Evolutionary conservation across 2,113 vertebrate genomes (phyloP), one percentile per base, ranked within the genome.

Genomic region (Hipposideros armiger): DNA sequence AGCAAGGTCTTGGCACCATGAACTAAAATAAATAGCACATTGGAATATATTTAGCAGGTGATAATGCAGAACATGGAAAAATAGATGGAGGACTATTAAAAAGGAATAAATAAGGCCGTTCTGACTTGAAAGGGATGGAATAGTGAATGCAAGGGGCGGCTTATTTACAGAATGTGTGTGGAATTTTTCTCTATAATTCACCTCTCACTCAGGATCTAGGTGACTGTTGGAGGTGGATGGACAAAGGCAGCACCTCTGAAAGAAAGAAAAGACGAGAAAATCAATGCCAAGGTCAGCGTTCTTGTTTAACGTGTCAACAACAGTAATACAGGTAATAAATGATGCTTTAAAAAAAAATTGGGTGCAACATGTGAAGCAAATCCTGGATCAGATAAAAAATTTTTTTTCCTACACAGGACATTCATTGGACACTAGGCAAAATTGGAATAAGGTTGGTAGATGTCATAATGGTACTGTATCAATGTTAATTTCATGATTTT

Each of bases 161-260:
- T 24, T 36, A n/a, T 50, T 60, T n/a, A 70, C 50, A 70, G 77
- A 67, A 26, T 0, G 54, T 4, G 7, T 77, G 24, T 17, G 69
- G 72, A 24, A 47, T 84, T 77, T 47, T 92, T 62, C 74, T 91
- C 40, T 32, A 15, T 81, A 30, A 90, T 87, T 76, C 89, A 82
- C 42, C 10, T 11, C 0, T 73, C 52, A 4, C 40, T 56, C 47
- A 16, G 66, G 13, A 66, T 54, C 36, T 42, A n/a, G 28, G 36
- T 26, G 74, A 54, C n/a, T 22, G 0, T 16, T 19, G 40, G 52
- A 69, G 13, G 26, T 17, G 2, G 20, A 13, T 2, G 30, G 30
- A 42, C 60, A 45, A 28, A 42, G 1, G 26, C 19, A 45, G 30
- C 30, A 10, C 15, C 52, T 90, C 36, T 20, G 15, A 72, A 91